Base-by-base conservation (phyloP, 2,888 invertebrate genomes). In the Ornithoptera alexandrae region DNA sequence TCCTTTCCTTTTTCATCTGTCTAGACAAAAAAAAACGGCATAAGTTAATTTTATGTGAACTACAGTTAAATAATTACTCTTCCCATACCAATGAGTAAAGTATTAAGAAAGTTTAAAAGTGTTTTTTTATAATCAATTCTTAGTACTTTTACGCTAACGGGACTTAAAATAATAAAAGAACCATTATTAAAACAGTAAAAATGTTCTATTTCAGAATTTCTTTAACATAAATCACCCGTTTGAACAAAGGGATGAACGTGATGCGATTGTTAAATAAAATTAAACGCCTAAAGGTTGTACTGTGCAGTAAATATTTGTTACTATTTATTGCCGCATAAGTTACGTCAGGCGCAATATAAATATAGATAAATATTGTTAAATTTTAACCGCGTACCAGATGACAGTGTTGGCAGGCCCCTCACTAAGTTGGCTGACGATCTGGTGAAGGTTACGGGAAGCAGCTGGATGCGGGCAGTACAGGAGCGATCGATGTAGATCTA, bases 1-100 rank as follows among this genome's bases (percentile, higher is more conserved):
- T 65, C 71, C 50, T 50, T 50, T 18, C 15, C 70, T 69, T 67
- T 74, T 70, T 62, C 71, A 75, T 71, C 72, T 76, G 88, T 88
- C 85, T 86, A 85, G 85, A 85, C 85, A 61, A 73, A 69, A 76
- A 76, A 77, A 78, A 50, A 82, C 62, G 22, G 46, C 50, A 10
- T 36, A 80, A 81, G 79, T 80, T 79, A 18, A 7, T 10, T 39
- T 39, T 7, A 39, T 10, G 30, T 30, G 5, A 30, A 30, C 5
- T 30, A 30, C 30, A 30, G 39, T 39, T 39, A 39, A 39, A 39
- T 10, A 10, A 10, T 39, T 39, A 8, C 17, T 18, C 15, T 50
- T 50, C 0, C 17, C 15, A 5, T 15, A 50, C 17, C 17, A 18
- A 17, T 46, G 10, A 50, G 15, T 12, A 17, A 18, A 50, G 15